Base-by-base conservation (phyloP, 1,140 invertebrate genomes). In the Eriocheir sinensis region DNA sequence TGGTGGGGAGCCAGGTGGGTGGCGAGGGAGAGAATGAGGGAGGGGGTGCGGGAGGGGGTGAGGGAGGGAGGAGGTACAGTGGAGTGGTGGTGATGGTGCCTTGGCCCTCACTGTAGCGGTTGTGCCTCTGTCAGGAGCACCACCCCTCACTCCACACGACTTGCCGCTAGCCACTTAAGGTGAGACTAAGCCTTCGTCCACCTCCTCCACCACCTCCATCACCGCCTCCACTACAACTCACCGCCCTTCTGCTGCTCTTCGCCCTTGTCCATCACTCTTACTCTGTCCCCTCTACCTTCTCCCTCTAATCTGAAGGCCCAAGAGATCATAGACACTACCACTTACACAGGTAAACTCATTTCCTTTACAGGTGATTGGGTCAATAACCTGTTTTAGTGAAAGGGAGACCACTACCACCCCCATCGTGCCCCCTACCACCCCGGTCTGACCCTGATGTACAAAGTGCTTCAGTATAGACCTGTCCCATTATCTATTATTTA, bases 71-170 rank as follows among this genome's bases (percentile, higher is more conserved):
- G 27, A 21, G 60, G 60, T n/a, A n/a, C 21, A 72, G 60, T 72
- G 27, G 27, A 72, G 60, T 72, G 27, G 60, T 72, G 12, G 8
- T 72, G 60, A 72, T 21, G 60, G 60, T 6, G 60, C 3, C 27
- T 6, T 72, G 21, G 60, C 60, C n/a, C 60, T 72, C 60, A 72
- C 60, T 72, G 60, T 72, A 72, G 60, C 60, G 60, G 60, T 72
- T 72, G 60, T 72, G 60, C 60, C 60, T 72, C 60, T 27, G 17
- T 72, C 60, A 72, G 60, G 60, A 72, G 60, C 60, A 72, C 60
- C 60, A n/a, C 60, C 60, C 60, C 60, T 72, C 60, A 72, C 60
- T 72, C 60, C 27, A 72, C 60, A 72, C 60, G 21, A 72, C 60
- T 72, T 3, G 12, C 3, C 21, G 27, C 60, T 72, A 72, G 21